Evolutionary conservation across 2,113 vertebrate genomes (phyloP).

Genomic region (Sclerurus mexicanus): DNA sequence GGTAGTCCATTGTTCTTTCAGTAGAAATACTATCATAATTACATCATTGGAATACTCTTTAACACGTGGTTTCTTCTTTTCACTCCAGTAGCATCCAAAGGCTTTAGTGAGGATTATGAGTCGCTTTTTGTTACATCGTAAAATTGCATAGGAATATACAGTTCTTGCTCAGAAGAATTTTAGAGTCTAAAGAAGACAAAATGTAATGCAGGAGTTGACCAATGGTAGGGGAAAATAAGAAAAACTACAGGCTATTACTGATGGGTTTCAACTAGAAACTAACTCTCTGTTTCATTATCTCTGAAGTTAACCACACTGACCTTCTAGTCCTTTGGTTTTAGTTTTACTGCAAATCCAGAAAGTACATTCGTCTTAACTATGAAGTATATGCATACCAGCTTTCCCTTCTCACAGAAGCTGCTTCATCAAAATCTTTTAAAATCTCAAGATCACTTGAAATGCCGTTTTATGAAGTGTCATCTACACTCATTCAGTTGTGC

Average conservation of each 20-base stretch:
- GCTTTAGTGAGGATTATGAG: neutral
- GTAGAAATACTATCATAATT: neutral
- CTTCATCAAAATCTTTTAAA: neutral
- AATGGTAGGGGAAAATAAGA: neutral
- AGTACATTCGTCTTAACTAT: neutral
- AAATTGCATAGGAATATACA: neutral
- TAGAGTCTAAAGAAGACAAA: neutral
- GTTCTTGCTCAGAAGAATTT: neutral
- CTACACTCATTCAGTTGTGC: neutral
- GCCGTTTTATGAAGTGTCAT: neutral
- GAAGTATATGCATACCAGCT: neutral
- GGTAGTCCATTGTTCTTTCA: neutral
- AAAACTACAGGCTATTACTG: neutral
- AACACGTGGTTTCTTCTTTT: neutral
- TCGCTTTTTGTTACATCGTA: neutral
- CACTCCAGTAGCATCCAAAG: neutral
- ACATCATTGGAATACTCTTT: neutral
- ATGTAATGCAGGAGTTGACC: neutral
- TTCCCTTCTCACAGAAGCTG: neutral
- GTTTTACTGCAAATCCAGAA: neutral
- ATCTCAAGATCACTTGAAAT: neutral
- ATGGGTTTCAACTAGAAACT: neutral
- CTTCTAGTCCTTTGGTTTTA: neutral
- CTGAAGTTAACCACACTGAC: neutral
- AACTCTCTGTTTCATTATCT: neutral